A percentile compares a stretch with the other conserved stretches of the same genome.
Evolutionary conservation across 2,888 invertebrate species (phyloP).

Genomic region (Steinernema hermaphroditum): DNA sequence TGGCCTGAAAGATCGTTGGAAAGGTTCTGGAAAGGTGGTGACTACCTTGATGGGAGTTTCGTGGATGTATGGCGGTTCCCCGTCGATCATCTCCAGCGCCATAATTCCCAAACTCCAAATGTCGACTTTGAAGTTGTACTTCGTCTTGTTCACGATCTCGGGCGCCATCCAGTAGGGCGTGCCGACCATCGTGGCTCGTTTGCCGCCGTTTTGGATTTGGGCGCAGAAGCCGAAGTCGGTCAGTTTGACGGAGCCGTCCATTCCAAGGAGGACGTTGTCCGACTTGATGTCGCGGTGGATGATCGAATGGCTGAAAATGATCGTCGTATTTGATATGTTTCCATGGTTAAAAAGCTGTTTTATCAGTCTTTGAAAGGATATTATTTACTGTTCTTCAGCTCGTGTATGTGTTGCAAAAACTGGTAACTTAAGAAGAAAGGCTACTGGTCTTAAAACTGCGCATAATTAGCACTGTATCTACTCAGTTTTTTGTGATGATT

Average conservation of each 20-base stretch:
- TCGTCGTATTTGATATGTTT: neutral
- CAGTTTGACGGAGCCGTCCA: constrained; percentile 72
- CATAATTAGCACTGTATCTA: too few relatives aligned
- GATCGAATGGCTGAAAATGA: constrained; percentile 74
- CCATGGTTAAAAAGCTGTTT: neutral
- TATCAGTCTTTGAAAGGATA: too few relatives aligned
- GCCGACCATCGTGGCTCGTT: constrained; percentile 71
- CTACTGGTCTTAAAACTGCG: too few relatives aligned
- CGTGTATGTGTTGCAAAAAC: too few relatives aligned
- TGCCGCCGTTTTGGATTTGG: constrained; percentile 84
- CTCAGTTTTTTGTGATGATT: too few relatives aligned
- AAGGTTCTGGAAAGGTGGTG: too few relatives aligned
- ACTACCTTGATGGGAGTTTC: constrained; percentile 77
- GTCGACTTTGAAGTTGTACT: constrained; percentile 72
- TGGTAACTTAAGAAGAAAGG: too few relatives aligned
- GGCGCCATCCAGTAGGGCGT: constrained; percentile 81
- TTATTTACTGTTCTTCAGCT: too few relatives aligned
- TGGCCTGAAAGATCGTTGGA: constrained; percentile 72
- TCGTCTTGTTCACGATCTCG: constrained; percentile 68
- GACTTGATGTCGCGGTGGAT: constrained; percentile 95
- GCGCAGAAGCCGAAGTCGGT: constrained; percentile 96
- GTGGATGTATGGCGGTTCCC: constrained; percentile 87
- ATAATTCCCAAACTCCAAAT: constrained; percentile 89
- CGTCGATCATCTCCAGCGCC: constrained; percentile 96
- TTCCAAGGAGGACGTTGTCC: constrained; percentile 90